A percentile compares a stretch with the other conserved stretches of the same genome.
Conservation (phyloP, 1,140 invertebrate genomes). For the Drosophila pachea region DNA sequence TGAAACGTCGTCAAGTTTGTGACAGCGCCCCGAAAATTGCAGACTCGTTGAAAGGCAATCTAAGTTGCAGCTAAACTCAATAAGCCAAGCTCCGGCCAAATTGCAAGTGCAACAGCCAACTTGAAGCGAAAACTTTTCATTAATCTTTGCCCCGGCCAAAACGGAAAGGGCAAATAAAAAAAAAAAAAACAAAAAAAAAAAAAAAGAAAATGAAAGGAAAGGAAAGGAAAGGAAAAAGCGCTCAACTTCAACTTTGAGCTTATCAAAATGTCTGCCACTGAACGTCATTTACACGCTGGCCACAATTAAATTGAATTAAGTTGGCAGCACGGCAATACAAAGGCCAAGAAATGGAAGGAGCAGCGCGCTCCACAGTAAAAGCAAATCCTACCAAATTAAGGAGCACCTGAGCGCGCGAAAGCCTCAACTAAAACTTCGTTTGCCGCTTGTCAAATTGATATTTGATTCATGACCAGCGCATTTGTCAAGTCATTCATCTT, state of each 20-base stretch:
- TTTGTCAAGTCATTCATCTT: slow-evolving; percentile 78
- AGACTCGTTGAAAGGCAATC: slow-evolving; percentile 54
- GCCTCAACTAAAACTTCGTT: slow-evolving; percentile 34
- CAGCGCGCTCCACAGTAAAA: background rate
- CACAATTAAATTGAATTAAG: slow-evolving; percentile 77
- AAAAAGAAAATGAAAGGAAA: too few species aligned
- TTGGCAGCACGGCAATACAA: slow-evolving; percentile 23
- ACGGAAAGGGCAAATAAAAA: background rate
- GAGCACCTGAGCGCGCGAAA: slow-evolving; percentile 55
- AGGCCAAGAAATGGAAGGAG: slow-evolving; percentile 6
- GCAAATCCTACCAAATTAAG: slow-evolving; percentile 18
- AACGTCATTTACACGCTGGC: slow-evolving; percentile 65
- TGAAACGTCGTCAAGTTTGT: slow-evolving; percentile 72
- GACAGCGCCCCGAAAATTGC: slow-evolving; percentile 48
- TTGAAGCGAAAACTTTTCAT: slow-evolving; percentile 59
- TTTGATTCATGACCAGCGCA: slow-evolving; percentile 77
- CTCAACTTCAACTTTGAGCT: slow-evolving; percentile 53
- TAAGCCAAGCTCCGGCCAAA: slow-evolving; percentile 31
- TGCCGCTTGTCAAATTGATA: slow-evolving; percentile 76
- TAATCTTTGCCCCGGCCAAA: slow-evolving; percentile 49
- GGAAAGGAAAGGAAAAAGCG: too few species aligned
- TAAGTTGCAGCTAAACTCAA: slow-evolving; percentile 70
- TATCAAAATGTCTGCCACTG: slow-evolving; percentile 33
- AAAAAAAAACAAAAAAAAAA: too few species aligned
- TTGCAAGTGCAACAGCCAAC: slow-evolving; percentile 48